Conservation (phyloP, 2,888 invertebrate genomes). For the Mycalesis mineus region DNA sequence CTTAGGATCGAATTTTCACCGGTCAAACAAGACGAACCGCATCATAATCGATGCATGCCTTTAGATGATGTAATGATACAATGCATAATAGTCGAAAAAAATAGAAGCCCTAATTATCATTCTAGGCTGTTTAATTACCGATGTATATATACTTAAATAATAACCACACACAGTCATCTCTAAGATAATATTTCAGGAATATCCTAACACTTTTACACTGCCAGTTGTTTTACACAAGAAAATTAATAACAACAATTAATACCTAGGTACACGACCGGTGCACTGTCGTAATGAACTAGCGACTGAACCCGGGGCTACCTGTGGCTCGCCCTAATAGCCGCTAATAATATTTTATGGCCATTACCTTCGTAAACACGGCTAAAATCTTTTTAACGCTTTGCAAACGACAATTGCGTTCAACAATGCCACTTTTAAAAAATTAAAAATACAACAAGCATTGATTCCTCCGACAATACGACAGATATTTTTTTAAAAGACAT, state of each 20-base stretch:
- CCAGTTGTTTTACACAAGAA: slow-evolving; percentile 42
- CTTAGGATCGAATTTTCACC: too few species aligned
- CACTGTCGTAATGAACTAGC: slow-evolving; percentile 60
- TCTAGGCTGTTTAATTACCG: too few species aligned
- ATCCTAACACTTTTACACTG: slow-evolving; percentile 33
- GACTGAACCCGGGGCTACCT: slow-evolving; percentile 62
- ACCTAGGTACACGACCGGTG: slow-evolving; percentile 37
- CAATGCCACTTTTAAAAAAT: slow-evolving; percentile 47
- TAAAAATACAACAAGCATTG: slow-evolving; percentile 40
- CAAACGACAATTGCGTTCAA: slow-evolving; percentile 63
- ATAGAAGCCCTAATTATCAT: too few species aligned
- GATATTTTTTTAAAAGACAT: slow-evolving; percentile 33
- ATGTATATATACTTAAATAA: too few species aligned
- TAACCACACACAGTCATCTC: too few species aligned
- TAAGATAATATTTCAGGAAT: too few species aligned
- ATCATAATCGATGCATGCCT: too few species aligned
- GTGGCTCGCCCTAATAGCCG: slow-evolving; percentile 66
- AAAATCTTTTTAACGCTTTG: slow-evolving; percentile 60
- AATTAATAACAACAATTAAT: slow-evolving; percentile 67
- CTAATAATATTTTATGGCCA: slow-evolving; percentile 75
- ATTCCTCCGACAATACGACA: slow-evolving; percentile 28
- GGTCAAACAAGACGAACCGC: too few species aligned
- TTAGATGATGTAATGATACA: too few species aligned
- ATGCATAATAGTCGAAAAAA: too few species aligned
- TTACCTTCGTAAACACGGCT: slow-evolving; percentile 71